A percentile compares a stretch with the other conserved stretches of the same genome.
Conservation (phyloP, 2,797 vertebrate genomes). For the Manis pentadactyla region DNA sequence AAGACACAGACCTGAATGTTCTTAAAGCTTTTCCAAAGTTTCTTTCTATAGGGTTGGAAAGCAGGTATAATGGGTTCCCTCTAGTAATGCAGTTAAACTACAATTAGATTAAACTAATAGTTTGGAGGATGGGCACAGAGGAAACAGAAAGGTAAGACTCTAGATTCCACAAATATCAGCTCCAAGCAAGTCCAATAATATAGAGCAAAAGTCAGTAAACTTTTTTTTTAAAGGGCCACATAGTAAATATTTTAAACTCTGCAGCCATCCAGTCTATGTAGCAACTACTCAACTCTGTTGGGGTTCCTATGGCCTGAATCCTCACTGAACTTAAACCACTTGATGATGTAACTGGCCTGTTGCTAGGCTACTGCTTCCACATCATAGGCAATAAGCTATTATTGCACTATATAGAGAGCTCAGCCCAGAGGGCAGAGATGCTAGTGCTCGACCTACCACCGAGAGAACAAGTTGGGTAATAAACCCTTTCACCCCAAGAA, state of each 20-base stretch:
- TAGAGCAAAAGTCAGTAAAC: neutral
- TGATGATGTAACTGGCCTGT: too few species aligned
- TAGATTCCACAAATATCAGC: conserved; percentile 10
- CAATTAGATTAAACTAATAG: conserved; percentile 15
- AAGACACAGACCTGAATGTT: neutral
- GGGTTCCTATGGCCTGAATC: too few species aligned
- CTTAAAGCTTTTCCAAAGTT: conserved; percentile 24
- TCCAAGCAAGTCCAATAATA: neutral
- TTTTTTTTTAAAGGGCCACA: neutral
- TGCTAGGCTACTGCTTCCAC: too few species aligned
- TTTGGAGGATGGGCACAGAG: neutral
- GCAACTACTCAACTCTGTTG: neutral
- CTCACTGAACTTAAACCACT: too few species aligned
- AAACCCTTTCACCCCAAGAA: too few species aligned
- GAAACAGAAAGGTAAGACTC: conserved; percentile 7
- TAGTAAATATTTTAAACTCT: conserved; percentile 34
- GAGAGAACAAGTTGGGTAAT: too few species aligned
- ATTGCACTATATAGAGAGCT: too few species aligned
- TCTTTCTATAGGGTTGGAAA: neutral
- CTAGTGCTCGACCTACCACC: too few species aligned
- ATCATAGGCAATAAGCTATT: too few species aligned
- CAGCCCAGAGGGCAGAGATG: too few species aligned
- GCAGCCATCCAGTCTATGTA: neutral
- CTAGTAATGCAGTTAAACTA: neutral
- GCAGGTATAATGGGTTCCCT: neutral